A percentile compares a stretch with the other conserved stretches of the same genome.
These are phyloP conservation scores for Ochotona curzoniae DNA, from an alignment of 2,113 vertebrate species.

Conservation along the genomic window DNA sequence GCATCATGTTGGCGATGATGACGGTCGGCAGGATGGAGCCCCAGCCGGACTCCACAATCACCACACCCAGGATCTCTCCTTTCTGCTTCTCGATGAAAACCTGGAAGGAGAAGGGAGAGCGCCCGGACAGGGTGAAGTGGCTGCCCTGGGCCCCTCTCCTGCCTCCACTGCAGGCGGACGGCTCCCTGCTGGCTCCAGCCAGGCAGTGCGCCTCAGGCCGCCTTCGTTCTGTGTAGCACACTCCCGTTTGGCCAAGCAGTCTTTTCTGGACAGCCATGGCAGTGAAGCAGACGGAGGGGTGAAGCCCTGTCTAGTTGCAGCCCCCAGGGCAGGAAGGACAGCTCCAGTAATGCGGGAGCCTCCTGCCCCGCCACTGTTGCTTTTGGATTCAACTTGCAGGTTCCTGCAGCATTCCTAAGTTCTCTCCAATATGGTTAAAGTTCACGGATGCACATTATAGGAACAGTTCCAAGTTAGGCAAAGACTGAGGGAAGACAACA, in stretches of 20 bases:
- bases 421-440: conserved; percentile 21
- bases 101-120: conserved; percentile 81
- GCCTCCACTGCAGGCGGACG: not conserved
- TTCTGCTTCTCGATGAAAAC: conserved; percentile 98
- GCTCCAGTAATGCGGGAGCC: not conserved
- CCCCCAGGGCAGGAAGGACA: too few species aligned
- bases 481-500: not conserved
- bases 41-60: conserved; percentile 99
- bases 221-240: too few species aligned
- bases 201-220: not conserved
- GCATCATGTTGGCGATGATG: conserved; percentile 99
- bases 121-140: not conserved
- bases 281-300: too few species aligned
- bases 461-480: not conserved
- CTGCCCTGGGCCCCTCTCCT: not conserved
- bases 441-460: not conserved
- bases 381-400: not conserved
- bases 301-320: too few species aligned
- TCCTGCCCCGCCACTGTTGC: not conserved
- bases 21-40: conserved; percentile 98
- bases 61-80: conserved; percentile 96
- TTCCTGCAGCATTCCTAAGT: not conserved
- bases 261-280: not conserved
- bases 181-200: not conserved
- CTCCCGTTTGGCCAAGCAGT: not conserved